A percentile compares a stretch with the other conserved stretches of the same genome.
phyloP scores from a whole-genome alignment of 92 coral and sea anemone genomes.

The Parazoanthus swiftii region DNA sequence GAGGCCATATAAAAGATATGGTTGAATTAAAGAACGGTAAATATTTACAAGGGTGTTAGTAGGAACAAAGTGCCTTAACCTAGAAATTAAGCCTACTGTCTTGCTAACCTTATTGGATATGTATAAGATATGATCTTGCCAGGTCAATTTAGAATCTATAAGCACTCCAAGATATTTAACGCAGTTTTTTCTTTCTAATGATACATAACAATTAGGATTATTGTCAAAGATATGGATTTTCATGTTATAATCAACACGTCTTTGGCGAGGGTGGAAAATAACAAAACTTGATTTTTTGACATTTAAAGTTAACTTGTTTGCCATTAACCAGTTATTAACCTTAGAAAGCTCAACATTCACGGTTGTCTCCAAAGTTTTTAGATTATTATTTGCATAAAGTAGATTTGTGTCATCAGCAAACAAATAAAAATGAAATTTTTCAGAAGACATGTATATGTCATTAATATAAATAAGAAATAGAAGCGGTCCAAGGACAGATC shows the following conservation, averaged over 20 bases:
- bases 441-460: neutral
- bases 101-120: conserved; percentile 27
- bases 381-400: conserved; percentile 4
- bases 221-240: conserved; percentile 19
- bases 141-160: conserved; percentile 19
- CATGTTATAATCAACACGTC: conserved; percentile 3
- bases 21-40: conserved; percentile 19
- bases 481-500: too few relatives aligned
- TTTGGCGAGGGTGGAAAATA: conserved; percentile 33
- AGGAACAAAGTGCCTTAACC: conserved; percentile 32
- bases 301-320: conserved; percentile 34
- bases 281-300: conserved; percentile 22
- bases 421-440: conserved; percentile 11
- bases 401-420: conserved; percentile 4
- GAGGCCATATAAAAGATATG: neutral
- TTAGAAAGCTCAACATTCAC: conserved; percentile 26
- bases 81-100: conserved; percentile 15
- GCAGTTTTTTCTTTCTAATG: conserved; percentile 23
- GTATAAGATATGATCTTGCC: conserved; percentile 14
- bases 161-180: conserved; percentile 18
- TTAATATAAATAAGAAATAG: too few relatives aligned
- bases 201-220: neutral
- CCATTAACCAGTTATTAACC: conserved; percentile 35
- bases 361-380: conserved; percentile 14
- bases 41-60: conserved; percentile 9